phyloP scores from a whole-genome alignment of 2,797 vertebrate species.

The Jordanella pulchra region DNA sequence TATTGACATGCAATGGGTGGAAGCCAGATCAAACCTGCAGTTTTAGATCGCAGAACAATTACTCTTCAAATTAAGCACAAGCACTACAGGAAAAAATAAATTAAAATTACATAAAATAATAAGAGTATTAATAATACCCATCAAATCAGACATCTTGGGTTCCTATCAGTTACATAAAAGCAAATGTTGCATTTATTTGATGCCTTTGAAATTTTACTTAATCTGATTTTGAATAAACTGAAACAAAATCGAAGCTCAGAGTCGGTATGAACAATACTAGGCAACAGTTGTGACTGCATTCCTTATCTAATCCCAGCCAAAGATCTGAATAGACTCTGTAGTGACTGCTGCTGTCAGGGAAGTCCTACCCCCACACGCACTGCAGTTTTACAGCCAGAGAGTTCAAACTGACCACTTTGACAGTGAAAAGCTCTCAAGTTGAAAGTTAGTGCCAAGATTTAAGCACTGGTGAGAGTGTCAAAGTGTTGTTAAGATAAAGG shows the following conservation, averaged over 20 bases:
- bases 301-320: constrained; percentile 2
- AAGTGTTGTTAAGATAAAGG: constrained; percentile 28
- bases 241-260: not conserved
- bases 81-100: not conserved
- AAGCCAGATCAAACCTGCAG: too few relatives aligned
- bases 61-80: not conserved
- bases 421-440: constrained; percentile 22
- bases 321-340: not conserved
- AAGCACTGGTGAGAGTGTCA: constrained; percentile 6
- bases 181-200: not conserved
- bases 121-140: too few relatives aligned
- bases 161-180: not conserved
- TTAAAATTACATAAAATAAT: too few relatives aligned
- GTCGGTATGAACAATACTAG: not conserved
- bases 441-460: constrained; percentile 21
- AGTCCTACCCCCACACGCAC: not conserved
- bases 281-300: not conserved
- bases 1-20: too few relatives aligned
- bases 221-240: not conserved
- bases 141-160: not conserved
- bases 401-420: constrained; percentile 12
- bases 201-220: not conserved
- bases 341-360: not conserved
- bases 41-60: too few relatives aligned
- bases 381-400: constrained; percentile 20